Evolutionary conservation across 2,888 invertebrate genomes (phyloP).

Genomic region (Microctonus brassicae): DNA sequence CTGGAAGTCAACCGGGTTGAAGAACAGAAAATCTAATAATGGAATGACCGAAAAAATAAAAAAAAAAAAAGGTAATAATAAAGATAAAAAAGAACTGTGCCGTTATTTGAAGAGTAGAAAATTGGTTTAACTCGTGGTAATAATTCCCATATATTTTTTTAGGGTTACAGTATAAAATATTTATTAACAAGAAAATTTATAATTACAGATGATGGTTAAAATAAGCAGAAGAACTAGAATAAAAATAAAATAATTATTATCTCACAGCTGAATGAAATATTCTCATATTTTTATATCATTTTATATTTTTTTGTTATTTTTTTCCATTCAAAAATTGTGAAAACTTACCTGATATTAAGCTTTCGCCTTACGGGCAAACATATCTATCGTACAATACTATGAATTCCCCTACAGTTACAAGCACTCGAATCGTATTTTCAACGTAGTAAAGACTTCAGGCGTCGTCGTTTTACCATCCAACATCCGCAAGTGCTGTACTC

Average conservation of each 20-base stretch:
- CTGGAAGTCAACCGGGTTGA: background rate
- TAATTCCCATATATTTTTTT: no score
- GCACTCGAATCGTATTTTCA: constrained; percentile 13
- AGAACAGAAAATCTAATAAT: background rate
- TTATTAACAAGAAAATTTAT: no score
- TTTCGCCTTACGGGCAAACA: background rate
- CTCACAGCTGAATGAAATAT: no score
- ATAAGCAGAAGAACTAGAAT: no score
- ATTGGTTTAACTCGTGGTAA: no score
- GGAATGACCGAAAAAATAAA: background rate
- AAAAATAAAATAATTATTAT: no score
- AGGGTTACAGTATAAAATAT: no score
- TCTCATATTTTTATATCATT: background rate
- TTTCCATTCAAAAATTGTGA: background rate
- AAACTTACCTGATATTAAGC: constrained; percentile 19
- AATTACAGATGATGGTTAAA: no score
- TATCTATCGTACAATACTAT: constrained; percentile 4
- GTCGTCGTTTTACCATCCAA: constrained; percentile 26
- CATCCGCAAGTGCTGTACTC: constrained; percentile 6
- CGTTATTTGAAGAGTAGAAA: no score
- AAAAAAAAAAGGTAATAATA: background rate
- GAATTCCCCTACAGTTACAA: background rate
- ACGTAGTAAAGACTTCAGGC: constrained; percentile 28
- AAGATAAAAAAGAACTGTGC: background rate
- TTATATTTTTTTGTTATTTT: background rate